Evolutionary conservation across 2,888 invertebrate species (phyloP).

Genomic region (Acanthococcus lagerstroemiae): DNA sequence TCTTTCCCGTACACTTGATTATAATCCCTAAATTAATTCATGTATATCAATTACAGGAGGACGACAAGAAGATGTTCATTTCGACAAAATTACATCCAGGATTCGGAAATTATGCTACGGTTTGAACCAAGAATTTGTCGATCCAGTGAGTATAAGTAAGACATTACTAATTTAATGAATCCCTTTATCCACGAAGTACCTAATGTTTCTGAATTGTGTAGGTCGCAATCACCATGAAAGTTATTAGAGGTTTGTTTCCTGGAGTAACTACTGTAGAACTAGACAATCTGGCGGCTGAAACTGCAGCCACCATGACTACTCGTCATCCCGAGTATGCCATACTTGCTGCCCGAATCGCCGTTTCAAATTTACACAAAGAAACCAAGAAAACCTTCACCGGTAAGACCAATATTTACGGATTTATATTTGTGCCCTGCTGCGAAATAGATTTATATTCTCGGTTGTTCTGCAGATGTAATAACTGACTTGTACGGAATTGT

Average conservation of each 20-base stretch:
- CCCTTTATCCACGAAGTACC: neutral
- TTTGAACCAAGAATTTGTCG: conserved; percentile 89
- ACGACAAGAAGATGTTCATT: conserved; percentile 79
- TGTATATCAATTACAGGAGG: too few relatives aligned
- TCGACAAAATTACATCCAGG: conserved; percentile 95
- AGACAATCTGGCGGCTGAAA: conserved; percentile 96
- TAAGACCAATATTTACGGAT: too few relatives aligned
- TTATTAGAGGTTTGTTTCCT: conserved; percentile 87
- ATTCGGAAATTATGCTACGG: conserved; percentile 93
- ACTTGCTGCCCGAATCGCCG: conserved; percentile 80
- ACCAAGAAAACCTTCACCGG: conserved; percentile 89
- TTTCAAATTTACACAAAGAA: conserved; percentile 97
- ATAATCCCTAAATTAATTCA: too few relatives aligned
- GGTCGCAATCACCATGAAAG: conserved; percentile 78
- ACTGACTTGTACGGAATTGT: conserved; percentile 67
- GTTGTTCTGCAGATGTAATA: conserved; percentile 56
- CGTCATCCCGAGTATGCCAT: conserved; percentile 94
- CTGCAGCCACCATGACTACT: conserved; percentile 95
- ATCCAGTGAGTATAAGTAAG: conserved; percentile 62
- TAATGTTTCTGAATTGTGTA: too few relatives aligned
- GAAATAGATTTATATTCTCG: neutral
- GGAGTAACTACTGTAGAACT: conserved; percentile 95
- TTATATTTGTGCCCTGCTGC: conserved; percentile 13
- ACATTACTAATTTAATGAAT: neutral
- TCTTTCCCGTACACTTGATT: too few relatives aligned